Evolutionary conservation across 2,888 invertebrate genomes (phyloP).

Genomic region (Arenicola marina): DNA sequence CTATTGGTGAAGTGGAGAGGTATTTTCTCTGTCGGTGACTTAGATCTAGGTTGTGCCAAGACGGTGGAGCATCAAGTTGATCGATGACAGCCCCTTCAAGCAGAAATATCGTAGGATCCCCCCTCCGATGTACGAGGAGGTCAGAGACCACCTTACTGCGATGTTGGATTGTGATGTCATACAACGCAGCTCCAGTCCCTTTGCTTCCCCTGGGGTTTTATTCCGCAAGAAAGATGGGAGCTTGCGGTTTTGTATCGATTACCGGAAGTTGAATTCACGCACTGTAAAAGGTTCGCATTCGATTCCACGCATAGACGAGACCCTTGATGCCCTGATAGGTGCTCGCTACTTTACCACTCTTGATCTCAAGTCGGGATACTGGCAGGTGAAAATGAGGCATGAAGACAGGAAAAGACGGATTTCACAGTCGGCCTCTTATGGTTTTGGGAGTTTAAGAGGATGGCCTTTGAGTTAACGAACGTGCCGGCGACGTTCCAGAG

Average conservation of each 20-base stretch:
- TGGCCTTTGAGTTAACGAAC: background rate
- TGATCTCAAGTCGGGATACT: background rate
- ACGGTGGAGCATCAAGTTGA: background rate
- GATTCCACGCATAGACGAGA: background rate
- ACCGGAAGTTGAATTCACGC: background rate
- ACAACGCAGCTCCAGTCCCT: background rate
- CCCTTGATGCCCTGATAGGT: background rate
- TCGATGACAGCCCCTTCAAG: background rate
- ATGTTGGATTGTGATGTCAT: background rate
- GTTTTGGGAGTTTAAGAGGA: background rate
- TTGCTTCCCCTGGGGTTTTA: background rate
- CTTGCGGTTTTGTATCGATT: background rate
- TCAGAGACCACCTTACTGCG: background rate
- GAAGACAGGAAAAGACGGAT: background rate
- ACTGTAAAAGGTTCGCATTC: background rate
- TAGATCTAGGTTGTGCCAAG: background rate
- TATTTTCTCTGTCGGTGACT: background rate
- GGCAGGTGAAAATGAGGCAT: background rate
- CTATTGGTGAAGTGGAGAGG: background rate
- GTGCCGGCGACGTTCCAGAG: background rate
- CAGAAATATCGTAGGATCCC: background rate
- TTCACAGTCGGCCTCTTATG: background rate
- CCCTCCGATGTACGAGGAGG: background rate
- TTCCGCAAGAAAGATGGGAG: background rate
- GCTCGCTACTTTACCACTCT: background rate